Base-by-base conservation (phyloP, 2,797 vertebrate species). In the Sebastes vulpes region DNA sequence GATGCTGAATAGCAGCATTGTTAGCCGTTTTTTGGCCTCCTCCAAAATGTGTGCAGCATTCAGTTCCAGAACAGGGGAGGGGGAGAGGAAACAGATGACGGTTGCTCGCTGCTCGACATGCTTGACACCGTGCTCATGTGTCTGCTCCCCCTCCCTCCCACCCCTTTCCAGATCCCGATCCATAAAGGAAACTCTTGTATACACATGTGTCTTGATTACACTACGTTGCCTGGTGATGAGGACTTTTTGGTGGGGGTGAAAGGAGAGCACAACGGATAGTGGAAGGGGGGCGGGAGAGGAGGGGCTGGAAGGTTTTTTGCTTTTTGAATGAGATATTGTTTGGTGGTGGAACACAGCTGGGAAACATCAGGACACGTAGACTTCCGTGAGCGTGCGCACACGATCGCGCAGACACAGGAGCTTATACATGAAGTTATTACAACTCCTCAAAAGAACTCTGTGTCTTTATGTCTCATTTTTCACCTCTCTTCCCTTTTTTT, bases 261-360 rank as follows among this genome's bases (percentile, higher is more conserved):
- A 64, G 70, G 88, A 82, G 83, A 84, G 81, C 84, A 82, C 77
- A 84, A 72, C 84, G 84, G 84, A 91, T 89, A 91, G 90, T 86
- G 89, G 82, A 84, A 76, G 60, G 81, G 46, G 46, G 46, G 18
- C 2, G 46, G 46, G 46, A 50, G 46, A 77, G 88, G 83, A 84
- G 88, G 79, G 88, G 82, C 68, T 58, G 72, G 29, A 56, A 77
- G 74, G 21, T 63, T 85, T 72, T 25, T 54, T 25, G 16, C 18
- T 54, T 90, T 63, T 92, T 96, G 94, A 97, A 97, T 96, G 95
- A 95, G 94, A 96, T 95, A 97, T 96, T 96, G 96, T 97, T 95
- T 94, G 83, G 92, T 88, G 82, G 87, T 93, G 94, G 90, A 95
- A 88, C 93, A 95, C 96, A 96, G 96, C 95, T 96, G 96, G 96